Evolutionary conservation across 2,797 vertebrate species (phyloP).

Genomic region (Hybognathus amarus): DNA sequence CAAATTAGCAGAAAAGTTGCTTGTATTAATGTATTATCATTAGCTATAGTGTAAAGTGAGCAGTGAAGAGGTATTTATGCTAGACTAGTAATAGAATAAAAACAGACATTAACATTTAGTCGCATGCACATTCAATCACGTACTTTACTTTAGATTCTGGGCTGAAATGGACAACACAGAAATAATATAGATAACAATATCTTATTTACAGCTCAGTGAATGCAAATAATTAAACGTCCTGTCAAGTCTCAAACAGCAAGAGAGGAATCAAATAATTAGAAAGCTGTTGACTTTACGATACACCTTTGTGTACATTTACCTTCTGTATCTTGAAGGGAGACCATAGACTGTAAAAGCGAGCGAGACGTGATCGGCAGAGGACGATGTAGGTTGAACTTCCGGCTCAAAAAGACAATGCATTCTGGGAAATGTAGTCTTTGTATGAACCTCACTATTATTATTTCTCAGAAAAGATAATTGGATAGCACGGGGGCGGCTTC

Average conservation of each 20-base stretch:
- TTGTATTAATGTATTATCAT: background rate
- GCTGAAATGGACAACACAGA: background rate
- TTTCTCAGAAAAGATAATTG: slow-evolving; percentile 24
- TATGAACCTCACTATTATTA: background rate
- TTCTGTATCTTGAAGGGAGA: background rate
- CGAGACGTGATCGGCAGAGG: background rate
- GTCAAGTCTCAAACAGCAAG: background rate
- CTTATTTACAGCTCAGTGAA: background rate
- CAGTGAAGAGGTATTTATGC: background rate
- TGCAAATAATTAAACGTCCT: background rate
- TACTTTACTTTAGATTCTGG: background rate
- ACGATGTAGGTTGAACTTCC: background rate
- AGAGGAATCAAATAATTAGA: background rate
- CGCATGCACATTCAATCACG: background rate
- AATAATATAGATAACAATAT: background rate
- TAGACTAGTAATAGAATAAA: background rate
- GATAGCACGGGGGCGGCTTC: background rate
- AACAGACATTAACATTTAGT: background rate
- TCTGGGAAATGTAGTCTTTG: slow-evolving; percentile 31
- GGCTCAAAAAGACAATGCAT: background rate
- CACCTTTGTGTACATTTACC: slow-evolving; percentile 19
- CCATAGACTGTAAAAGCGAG: too few relatives aligned
- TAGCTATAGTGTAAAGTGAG: background rate
- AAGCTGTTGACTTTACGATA: background rate
- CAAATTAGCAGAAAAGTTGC: background rate